Conservation (phyloP, 2,113 vertebrate genomes). For the Oryzias javanicus region DNA sequence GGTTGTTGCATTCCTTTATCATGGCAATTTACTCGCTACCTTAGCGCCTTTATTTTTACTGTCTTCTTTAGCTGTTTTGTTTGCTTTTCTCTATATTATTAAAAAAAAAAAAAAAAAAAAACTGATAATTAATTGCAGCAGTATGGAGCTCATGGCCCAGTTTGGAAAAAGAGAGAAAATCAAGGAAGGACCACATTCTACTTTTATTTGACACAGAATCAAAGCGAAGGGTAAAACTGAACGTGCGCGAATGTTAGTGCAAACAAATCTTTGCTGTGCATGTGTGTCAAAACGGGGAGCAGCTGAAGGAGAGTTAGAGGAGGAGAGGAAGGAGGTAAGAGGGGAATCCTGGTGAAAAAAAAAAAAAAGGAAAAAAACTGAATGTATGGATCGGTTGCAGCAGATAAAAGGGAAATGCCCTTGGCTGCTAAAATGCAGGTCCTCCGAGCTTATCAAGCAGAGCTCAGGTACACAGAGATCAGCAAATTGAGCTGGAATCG, state of each 20-base stretch:
- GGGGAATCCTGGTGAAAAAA: conserved; percentile 63
- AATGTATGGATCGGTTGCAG: conserved; percentile 52
- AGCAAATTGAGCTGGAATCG: conserved; percentile 44
- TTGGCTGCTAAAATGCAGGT: conserved; percentile 70
- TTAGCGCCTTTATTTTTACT: conserved; percentile 21
- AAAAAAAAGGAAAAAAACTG: conserved; percentile 62
- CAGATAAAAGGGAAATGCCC: conserved; percentile 67
- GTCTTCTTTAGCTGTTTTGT: conserved; percentile 29
- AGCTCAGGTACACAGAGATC: conserved; percentile 39
- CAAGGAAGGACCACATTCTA: conserved; percentile 47
- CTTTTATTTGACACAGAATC: conserved; percentile 61
- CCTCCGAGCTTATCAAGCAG: conserved; percentile 69
- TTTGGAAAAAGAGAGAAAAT: conserved; percentile 50
- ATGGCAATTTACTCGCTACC: conserved; percentile 21
- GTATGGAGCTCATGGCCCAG: conserved; percentile 67
- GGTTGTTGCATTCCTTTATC: conserved; percentile 8
- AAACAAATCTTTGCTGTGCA: neutral
- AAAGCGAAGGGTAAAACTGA: conserved; percentile 25
- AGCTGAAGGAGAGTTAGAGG: conserved; percentile 4
- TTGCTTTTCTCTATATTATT: conserved; percentile 33
- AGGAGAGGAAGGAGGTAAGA: conserved; percentile 27
- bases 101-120: conserved; percentile 50
- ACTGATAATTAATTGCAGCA: conserved; percentile 68
- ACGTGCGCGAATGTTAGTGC: conserved; percentile 3
- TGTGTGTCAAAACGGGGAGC: neutral